Conservation (phyloP, 1,140 invertebrate species). For the Chymomyza costata region DNA sequence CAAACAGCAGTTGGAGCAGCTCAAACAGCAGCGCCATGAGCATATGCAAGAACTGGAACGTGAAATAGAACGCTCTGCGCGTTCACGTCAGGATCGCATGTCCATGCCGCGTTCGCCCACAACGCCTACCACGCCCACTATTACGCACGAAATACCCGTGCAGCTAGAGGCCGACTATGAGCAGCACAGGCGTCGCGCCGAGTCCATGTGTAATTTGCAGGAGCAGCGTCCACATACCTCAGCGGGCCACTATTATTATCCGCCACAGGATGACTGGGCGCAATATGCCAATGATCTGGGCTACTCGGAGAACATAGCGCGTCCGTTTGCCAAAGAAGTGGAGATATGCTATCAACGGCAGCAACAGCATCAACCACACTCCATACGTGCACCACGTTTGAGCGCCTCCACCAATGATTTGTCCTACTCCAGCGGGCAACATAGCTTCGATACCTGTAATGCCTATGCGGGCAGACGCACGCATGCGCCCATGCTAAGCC, state of each 20-base stretch:
- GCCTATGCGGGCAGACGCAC: conserved; percentile 49
- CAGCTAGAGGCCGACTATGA: conserved; percentile 33
- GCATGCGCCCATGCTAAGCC: conserved; percentile 60
- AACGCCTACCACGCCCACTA: too few species aligned
- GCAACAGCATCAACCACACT: conserved; percentile 23
- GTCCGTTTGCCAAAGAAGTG: conserved; percentile 65
- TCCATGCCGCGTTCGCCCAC: conserved; percentile 15
- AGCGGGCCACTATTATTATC: conserved; percentile 31
- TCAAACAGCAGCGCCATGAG: conserved; percentile 52
- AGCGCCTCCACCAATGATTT: conserved; percentile 67
- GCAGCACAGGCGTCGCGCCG: conserved; percentile 37
- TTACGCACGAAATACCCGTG: conserved; percentile 49
- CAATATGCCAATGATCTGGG: conserved; percentile 63
- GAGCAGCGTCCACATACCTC: conserved; percentile 52
- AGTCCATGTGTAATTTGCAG: conserved; percentile 59
- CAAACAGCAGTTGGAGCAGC: conserved; percentile 39
- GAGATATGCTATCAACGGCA: conserved; percentile 71
- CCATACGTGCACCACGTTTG: conserved; percentile 58
- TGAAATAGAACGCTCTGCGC: conserved; percentile 58
- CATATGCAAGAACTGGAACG: conserved; percentile 64
- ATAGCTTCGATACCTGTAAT: conserved; percentile 53
- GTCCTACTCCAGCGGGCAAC: conserved; percentile 29
- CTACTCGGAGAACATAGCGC: conserved; percentile 66
- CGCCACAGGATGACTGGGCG: conserved; percentile 58
- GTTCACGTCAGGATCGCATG: conserved; percentile 45